Evolutionary conservation across 2,888 invertebrate species (phyloP).

Genomic region (Dexiosoma caninum): DNA sequence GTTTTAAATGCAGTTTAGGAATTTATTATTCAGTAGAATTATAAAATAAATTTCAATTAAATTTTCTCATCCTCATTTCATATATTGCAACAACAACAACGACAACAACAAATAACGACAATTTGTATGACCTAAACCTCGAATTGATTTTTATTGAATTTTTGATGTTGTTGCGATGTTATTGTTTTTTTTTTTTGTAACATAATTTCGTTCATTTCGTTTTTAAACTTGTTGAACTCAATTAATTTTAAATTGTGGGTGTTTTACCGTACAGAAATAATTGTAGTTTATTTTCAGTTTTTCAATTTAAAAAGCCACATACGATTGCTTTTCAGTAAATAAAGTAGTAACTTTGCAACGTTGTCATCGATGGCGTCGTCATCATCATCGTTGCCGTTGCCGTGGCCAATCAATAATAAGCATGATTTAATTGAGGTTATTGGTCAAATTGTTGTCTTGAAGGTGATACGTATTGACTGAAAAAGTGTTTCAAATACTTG

Average conservation of each 20-base stretch:
- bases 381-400: not conserved
- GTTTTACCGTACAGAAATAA: conserved; percentile 56
- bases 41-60: conserved; percentile 3
- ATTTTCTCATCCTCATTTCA: conserved; percentile 40
- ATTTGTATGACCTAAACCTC: conserved; percentile 61
- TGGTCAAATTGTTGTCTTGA: conserved; percentile 61
- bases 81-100: not conserved
- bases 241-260: conserved; percentile 71
- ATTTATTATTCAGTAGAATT: conserved; percentile 1
- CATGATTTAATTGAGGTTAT: conserved; percentile 62
- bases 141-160: conserved; percentile 72
- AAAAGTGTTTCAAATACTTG: not conserved
- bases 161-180: too few relatives aligned
- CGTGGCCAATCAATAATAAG: conserved; percentile 24
- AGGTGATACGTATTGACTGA: conserved; percentile 49
- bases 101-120: conserved; percentile 3
- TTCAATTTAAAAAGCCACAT: conserved; percentile 17
- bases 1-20: conserved; percentile 1
- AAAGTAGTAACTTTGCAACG: not conserved
- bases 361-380: not conserved
- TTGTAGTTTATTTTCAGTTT: conserved; percentile 42
- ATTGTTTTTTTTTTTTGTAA: conserved; percentile 1
- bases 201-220: not conserved
- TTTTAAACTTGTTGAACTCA: conserved; percentile 73
- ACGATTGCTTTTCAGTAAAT: not conserved